Evolutionary conservation across 2,797 vertebrate genomes (phyloP), one percentile per base, ranked within the genome.

Genomic region (Benthosema pterotum): DNA sequence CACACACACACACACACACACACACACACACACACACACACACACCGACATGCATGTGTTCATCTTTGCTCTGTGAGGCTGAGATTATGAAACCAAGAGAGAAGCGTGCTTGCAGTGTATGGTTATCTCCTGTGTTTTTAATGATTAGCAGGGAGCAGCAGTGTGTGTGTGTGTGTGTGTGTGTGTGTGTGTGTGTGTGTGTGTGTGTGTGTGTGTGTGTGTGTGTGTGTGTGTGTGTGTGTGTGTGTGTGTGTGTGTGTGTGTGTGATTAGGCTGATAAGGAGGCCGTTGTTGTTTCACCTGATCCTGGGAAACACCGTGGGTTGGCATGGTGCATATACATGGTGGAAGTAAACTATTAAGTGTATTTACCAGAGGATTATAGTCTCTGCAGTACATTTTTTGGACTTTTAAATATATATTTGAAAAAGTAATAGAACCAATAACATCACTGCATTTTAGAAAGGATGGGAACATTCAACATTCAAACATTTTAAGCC

Each of bases 51-150:
- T 87, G 74, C 83, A 83, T 83, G 68, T 80, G 75, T 83, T 65
- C 78, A 70, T 52, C 25, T 13, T 11, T n/a, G 56, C 13, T 42
- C 48, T 60, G 43, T 66, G 67, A 72, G 69, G 52, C 74, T 71
- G 67, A 72, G 69, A 54, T 75, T 71, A 79, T 77, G 71, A 77
- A 38, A 38, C 32, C 32, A 1, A 38, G 32, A 38, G 32, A 38
- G 32, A 38, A 25, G 17, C 51, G 19, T 12, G 19, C 16, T 5
- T 72, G 70, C 70, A n/a, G 79, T 82, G 82, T 83, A 75, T 65
- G 84, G 87, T 91, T 92, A 91, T 92, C 90, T 90, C n/a, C 52
- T 76, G 69, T 63, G 71, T 76, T 78, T 86, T 78, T 87, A 91
- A 88, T 91, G 82, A 89, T 91, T 91, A 89, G 76, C 87, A 53